Percentiles rank a stretch among this genome's conserved stretches.
Evolutionary conservation across 1,140 invertebrate species (phyloP).

Genomic region (Goniozus legneri): DNA sequence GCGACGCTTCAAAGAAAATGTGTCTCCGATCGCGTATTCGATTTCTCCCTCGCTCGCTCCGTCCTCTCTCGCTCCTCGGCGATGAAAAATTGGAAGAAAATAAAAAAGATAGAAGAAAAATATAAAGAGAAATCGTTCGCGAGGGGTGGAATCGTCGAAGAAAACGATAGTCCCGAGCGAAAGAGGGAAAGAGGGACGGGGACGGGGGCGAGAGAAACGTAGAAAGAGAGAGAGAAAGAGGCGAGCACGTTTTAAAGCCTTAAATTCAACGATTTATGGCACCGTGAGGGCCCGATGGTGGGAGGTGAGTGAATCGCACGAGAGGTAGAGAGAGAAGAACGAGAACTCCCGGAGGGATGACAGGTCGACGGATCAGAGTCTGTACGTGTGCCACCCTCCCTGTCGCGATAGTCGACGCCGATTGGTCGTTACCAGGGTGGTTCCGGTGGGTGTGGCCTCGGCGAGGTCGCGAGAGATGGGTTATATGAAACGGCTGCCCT

Average conservation of each 20-base stretch:
- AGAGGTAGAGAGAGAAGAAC: no score
- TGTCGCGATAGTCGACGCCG: constrained; percentile 14
- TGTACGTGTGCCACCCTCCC: constrained; percentile 27
- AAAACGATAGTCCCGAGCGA: background rate
- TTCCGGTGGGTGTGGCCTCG: constrained; percentile 38
- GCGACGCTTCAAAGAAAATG: no score
- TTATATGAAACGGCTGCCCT: constrained; percentile 25
- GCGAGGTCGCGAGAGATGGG: no score
- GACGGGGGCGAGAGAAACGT: background rate
- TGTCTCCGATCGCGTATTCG: no score
- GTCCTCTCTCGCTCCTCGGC: no score
- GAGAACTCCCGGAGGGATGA: no score
- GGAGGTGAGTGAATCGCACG: no score
- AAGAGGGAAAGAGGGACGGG: background rate
- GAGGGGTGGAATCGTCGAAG: no score
- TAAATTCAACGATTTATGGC: constrained; percentile 41
- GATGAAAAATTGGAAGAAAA: no score
- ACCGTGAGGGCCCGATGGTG: constrained; percentile 19
- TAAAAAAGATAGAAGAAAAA: no score
- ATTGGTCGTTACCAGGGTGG: constrained; percentile 37
- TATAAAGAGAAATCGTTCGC: no score
- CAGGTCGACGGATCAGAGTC: constrained; percentile 36
- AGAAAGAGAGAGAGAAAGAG: background rate
- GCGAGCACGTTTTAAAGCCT: constrained; percentile 32
- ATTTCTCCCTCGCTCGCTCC: no score